Percentiles rank a stretch among this genome's conserved stretches.
phyloP scores from a whole-genome alignment of 2,888 invertebrate genomes.

The Tipula unca region DNA sequence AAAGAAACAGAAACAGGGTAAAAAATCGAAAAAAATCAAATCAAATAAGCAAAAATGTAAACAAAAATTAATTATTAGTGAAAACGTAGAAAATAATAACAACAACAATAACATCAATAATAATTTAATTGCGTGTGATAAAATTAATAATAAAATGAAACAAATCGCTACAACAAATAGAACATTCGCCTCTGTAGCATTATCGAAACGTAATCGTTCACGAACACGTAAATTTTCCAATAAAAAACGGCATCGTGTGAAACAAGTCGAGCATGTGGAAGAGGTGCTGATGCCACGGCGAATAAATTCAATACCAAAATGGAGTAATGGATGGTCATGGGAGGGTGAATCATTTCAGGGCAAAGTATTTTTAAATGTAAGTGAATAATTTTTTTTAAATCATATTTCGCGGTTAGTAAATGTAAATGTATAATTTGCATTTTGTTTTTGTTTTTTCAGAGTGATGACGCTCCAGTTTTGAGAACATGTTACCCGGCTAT shows the following conservation, averaged over 20 bases:
- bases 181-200: not conserved
- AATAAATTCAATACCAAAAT: constrained; percentile 50
- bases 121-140: not conserved
- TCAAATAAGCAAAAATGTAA: not conserved
- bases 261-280: constrained; percentile 34
- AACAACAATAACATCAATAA: constrained; percentile 18
- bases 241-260: constrained; percentile 34
- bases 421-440: no score
- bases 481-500: constrained; percentile 85
- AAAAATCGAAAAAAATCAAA: not conserved
- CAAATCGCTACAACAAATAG: not conserved
- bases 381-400: no score
- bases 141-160: constrained; percentile 2
- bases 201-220: constrained; percentile 36
- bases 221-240: constrained; percentile 38
- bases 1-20: not conserved
- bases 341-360: constrained; percentile 75
- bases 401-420: no score
- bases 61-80: not conserved
- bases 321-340: constrained; percentile 93
- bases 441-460: constrained; percentile 42
- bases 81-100: constrained; percentile 26
- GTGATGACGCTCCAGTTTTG: constrained; percentile 62
- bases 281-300: constrained; percentile 44
- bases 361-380: constrained; percentile 81